Percentiles rank a stretch among this genome's conserved stretches.
Evolutionary conservation across 2,888 invertebrate species (phyloP).

Genomic region (Neelides folsomi): DNA sequence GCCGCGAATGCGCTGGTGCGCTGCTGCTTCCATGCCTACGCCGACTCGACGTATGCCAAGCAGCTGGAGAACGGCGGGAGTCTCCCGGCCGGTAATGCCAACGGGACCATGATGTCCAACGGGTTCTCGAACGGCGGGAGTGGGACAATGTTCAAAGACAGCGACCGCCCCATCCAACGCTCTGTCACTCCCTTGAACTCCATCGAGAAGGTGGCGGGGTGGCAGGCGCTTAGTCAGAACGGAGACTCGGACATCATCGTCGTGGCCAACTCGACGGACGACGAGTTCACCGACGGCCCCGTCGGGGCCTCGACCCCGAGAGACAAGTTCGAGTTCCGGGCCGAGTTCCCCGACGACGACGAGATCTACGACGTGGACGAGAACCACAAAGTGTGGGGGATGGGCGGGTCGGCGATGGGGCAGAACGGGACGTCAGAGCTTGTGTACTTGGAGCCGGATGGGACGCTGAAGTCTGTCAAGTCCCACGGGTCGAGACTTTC

Average conservation of each 20-base stretch:
- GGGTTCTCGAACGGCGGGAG: constrained; percentile 34
- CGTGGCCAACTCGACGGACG: constrained; percentile 41
- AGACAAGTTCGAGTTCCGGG: constrained; percentile 31
- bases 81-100: constrained; percentile 37
- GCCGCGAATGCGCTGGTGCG: constrained; percentile 95
- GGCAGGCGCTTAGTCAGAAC: constrained; percentile 42
- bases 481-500: constrained; percentile 40
- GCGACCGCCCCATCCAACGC: constrained; percentile 27
- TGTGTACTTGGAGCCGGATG: constrained; percentile 55
- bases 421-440: constrained; percentile 44
- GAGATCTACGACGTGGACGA: constrained; percentile 81
- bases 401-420: constrained; percentile 43
- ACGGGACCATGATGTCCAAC: constrained; percentile 36
- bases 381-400: constrained; percentile 88
- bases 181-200: constrained; percentile 35
- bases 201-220: constrained; percentile 44
- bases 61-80: constrained; percentile 44
- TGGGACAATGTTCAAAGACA: constrained; percentile 31
- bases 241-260: constrained; percentile 32
- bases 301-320: constrained; percentile 33
- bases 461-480: constrained; percentile 42
- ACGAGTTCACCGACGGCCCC: constrained; percentile 35
- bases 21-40: constrained; percentile 95
- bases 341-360: constrained; percentile 51
- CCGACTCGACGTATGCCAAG: constrained; percentile 84